Base-by-base conservation (phyloP, 1,140 invertebrate species). In the Drosophila serrata region DNA sequence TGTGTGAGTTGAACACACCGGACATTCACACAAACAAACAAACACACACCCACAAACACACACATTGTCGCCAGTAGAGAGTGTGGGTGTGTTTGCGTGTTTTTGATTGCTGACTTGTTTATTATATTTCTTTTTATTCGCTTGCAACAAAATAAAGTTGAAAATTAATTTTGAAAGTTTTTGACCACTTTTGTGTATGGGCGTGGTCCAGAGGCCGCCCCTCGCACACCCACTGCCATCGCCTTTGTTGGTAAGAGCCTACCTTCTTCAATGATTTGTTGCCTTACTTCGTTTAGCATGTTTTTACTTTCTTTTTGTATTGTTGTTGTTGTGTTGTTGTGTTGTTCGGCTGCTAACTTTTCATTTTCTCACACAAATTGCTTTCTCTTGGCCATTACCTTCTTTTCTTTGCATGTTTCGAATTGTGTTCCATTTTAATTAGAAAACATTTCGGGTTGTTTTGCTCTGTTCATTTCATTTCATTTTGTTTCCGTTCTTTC, bases 121-220 rank as follows among this genome's bases (percentile, higher is more conserved):
- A 85, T 90, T 81, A 81, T 63, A 90, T 76, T 76, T 62, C 65
- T 65, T 63, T 56, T 57, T 62, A 49, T 69, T 59, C 43, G 43
- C 40, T 33, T 73, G 42, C 60, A 69, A 62, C 75, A 82, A 79
- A 80, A 53, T 68, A 77, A 87, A 87, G 84, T 88, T 87, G 58
- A 68, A 88, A 87, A 88, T 88, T 88, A 88, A 88, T 87, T 87
- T 87, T 88, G 72, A 82, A 87, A 88, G 84, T 88, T 87, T 78
- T 48, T 70, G 73, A 88, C 80, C 76, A 78, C 72, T 84, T 74
- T 61, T 13, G 29, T 60, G 37, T 42, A 17, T 45, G 61, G 49
- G 56, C 33, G 55, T 58, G 60, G 59, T 24, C 43, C 65, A 51
- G 37, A n/a, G 9, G 22, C 45, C 45, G 17, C 35, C 27, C 24